Evolutionary conservation across 2,888 invertebrate species (phyloP), one percentile per base, ranked within the genome.

Genomic region (Uropetala carovei): DNA sequence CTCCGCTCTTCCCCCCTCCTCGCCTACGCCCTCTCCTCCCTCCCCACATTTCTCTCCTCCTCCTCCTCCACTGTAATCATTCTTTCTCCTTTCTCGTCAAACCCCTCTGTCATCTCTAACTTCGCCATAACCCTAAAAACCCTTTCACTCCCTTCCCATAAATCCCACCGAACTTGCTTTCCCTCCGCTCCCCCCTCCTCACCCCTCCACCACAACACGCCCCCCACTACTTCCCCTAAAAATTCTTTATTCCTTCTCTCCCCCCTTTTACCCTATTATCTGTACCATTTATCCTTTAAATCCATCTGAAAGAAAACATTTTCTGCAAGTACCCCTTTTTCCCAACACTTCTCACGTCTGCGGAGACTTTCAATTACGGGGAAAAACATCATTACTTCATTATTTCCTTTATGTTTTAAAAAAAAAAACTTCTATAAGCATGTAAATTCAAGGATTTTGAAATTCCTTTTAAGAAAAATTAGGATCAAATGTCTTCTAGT

Each of bases 131-230:
- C 22, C 75, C 75, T 75, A 75, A 75, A 64, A 64, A 18, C 64
- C 64, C 64, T 64, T 64, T 75, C 75, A 11, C 75, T 75, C 22
- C 7, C 75, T n/a, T 22, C 22, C 75, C 75, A 75, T 75, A 27
- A 75, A 75, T 75, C 75, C 75, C 75, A 75, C 27, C 75, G 27
- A 75, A 75, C 22, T 22, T 68, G 68, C 68, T 11, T 22, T n/a
- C 92, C 91, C 81, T 83, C 60, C n/a, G n/a, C n/a, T n/a, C 92
- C 92, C 18, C 16, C 68, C 30, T 92, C 58, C 85, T 8, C 30
- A n/a, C n/a, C 16, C n/a, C 86, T 30, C 86, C 86, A 59, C 14
- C 27, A 59, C 59, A n/a, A n/a, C 85, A 13, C 18, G 11, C n/a
- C n/a, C 60, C 16, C 22, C 89, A 8, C 27, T 43, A 30, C 64